phyloP scores from a whole-genome alignment of 37 sponge, comb jelly and placozoan species.

The Geodia barretti region DNA sequence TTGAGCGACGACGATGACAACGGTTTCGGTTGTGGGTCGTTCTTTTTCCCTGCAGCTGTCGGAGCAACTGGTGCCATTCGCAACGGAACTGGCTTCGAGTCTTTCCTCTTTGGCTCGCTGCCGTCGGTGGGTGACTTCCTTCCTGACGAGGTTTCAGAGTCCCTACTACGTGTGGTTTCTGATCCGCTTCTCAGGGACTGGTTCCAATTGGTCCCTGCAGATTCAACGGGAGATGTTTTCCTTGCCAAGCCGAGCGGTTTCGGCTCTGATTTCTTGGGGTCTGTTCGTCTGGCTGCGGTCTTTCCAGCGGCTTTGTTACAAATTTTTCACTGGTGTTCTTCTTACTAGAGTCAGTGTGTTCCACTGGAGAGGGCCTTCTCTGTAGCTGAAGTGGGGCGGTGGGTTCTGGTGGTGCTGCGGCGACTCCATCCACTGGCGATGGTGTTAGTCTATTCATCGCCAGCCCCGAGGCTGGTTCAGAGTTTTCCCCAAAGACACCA shows the following conservation, averaged over 20 bases:
- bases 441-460: no score
- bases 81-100: background rate
- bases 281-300: background rate
- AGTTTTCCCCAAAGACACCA: background rate
- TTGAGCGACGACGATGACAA: background rate
- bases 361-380: background rate
- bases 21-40: no score
- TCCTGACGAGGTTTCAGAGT: background rate
- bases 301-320: no score
- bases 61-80: background rate
- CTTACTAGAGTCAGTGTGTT: background rate
- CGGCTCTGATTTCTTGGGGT: background rate
- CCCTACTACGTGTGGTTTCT: background rate
- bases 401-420: conserved; percentile 6
- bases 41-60: background rate
- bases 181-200: no score
- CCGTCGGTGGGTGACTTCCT: background rate
- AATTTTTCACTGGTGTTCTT: no score
- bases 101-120: background rate
- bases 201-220: no score
- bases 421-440: background rate
- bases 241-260: background rate
- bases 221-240: background rate
- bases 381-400: background rate
- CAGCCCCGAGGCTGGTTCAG: background rate